These are phyloP conservation scores for Spea hammondii DNA, from an alignment of 2,797 vertebrate species.

Conservation along the genomic window DNA sequence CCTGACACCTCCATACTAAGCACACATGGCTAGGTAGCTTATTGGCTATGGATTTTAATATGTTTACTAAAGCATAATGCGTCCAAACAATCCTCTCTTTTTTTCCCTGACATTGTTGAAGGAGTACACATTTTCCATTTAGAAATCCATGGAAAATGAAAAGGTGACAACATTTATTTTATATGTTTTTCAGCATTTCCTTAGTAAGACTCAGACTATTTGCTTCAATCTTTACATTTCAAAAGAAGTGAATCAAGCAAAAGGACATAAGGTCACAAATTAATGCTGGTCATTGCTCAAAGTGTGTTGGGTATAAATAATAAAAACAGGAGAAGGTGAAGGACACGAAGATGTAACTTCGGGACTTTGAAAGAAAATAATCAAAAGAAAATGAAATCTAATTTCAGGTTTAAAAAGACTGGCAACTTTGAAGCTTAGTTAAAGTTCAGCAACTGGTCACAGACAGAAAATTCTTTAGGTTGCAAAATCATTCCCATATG, in stretches of 20 bases:
- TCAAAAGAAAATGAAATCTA: conserved; percentile 70
- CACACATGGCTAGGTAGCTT: too few relatives aligned
- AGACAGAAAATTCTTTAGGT: conserved; percentile 25
- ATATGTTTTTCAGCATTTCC: conserved; percentile 59
- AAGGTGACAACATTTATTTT: conserved; percentile 32
- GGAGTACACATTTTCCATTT: background rate
- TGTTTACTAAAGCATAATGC: too few relatives aligned
- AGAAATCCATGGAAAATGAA: conserved; percentile 13
- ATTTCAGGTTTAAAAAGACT: conserved; percentile 86
- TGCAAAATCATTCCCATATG: conserved; percentile 18
- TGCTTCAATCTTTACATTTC: conserved; percentile 90
- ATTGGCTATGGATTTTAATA: too few relatives aligned
- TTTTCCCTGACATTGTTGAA: too few relatives aligned
- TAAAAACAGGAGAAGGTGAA: conserved; percentile 93
- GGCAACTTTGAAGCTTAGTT: conserved; percentile 58
- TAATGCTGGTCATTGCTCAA: conserved; percentile 99
- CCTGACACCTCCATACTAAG: too few relatives aligned
- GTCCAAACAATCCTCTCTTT: too few relatives aligned
- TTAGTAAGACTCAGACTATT: conserved; percentile 70
- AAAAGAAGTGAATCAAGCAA: conserved; percentile 93
- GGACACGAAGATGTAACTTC: conserved; percentile 85
- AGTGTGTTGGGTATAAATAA: conserved; percentile 96
- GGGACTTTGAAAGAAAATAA: conserved; percentile 74
- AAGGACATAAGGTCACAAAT: conserved; percentile 99
- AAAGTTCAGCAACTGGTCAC: conserved; percentile 48